Percentiles rank a stretch among this genome's conserved stretches.
Conservation (phyloP, 2,113 vertebrate genomes). For the Polypterus bichir region DNA sequence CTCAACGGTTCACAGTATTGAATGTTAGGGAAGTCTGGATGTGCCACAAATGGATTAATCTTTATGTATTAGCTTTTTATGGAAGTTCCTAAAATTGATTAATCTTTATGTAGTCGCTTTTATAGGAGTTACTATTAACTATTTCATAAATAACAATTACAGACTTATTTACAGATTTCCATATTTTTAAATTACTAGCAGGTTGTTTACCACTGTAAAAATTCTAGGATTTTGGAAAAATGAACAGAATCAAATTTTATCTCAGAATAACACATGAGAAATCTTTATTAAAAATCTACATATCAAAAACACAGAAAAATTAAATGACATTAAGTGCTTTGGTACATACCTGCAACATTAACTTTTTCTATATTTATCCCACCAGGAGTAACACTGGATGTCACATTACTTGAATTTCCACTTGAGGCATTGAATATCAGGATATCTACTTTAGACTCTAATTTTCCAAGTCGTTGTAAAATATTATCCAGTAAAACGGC, state of each 20-base stretch:
- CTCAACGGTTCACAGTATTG: too few relatives aligned
- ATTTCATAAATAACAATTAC: neutral
- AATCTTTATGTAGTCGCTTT: too few relatives aligned
- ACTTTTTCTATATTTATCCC: constrained; percentile 71
- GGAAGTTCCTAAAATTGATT: too few relatives aligned
- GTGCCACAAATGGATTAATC: too few relatives aligned
- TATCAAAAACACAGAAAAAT: neutral
- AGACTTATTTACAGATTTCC: neutral
- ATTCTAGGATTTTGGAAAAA: neutral
- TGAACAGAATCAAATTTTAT: too few relatives aligned
- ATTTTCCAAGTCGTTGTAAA: constrained; percentile 83
- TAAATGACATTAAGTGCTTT: neutral
- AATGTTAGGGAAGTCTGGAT: too few relatives aligned
- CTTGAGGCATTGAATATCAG: constrained; percentile 80
- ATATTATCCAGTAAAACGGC: constrained; percentile 95
- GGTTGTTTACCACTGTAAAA: neutral
- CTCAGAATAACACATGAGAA: too few relatives aligned
- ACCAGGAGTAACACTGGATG: constrained; percentile 60
- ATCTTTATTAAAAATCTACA: neutral
- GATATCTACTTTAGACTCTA: constrained; percentile 91
- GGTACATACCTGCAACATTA: constrained; percentile 78
- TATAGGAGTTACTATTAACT: too few relatives aligned
- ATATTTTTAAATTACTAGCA: neutral
- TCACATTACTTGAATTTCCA: constrained; percentile 76
- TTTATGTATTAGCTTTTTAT: too few relatives aligned